phyloP scores from a whole-genome alignment of 1,140 invertebrate species.

The Papilio dardanus region DNA sequence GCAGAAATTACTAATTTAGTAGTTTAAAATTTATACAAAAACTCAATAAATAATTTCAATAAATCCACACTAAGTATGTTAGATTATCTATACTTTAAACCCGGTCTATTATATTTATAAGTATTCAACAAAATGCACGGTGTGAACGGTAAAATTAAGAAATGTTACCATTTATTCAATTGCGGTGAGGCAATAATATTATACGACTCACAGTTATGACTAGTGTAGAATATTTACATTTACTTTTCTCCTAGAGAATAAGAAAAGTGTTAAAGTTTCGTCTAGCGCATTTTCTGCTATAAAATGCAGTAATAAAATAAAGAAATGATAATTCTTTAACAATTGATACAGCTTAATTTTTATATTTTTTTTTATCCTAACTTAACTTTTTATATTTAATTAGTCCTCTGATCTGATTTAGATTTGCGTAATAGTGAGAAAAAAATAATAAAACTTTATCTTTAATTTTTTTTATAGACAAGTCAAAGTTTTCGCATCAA shows the following conservation, averaged over 20 bases:
- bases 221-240: conserved; percentile 33
- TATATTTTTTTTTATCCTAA: no score
- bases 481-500: neutral
- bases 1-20: no score
- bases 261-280: neutral
- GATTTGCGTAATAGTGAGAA: no score
- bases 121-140: neutral
- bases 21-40: no score
- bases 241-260: conserved; percentile 8
- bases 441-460: no score
- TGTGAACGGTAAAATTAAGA: conserved; percentile 27
- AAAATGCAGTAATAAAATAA: neutral
- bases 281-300: neutral
- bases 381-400: no score
- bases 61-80: no score
- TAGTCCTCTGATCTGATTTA: no score
- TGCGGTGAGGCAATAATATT: conserved; percentile 27
- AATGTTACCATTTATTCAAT: conserved; percentile 28
- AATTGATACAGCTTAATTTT: no score
- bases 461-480: neutral
- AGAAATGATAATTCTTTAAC: no score
- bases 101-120: neutral
- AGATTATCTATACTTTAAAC: no score
- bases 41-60: no score
- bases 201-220: conserved; percentile 28